Evolutionary conservation across 2,113 vertebrate species (phyloP), one percentile per base, ranked within the genome.

Genomic region (Addax nasomaculatus): DNA sequence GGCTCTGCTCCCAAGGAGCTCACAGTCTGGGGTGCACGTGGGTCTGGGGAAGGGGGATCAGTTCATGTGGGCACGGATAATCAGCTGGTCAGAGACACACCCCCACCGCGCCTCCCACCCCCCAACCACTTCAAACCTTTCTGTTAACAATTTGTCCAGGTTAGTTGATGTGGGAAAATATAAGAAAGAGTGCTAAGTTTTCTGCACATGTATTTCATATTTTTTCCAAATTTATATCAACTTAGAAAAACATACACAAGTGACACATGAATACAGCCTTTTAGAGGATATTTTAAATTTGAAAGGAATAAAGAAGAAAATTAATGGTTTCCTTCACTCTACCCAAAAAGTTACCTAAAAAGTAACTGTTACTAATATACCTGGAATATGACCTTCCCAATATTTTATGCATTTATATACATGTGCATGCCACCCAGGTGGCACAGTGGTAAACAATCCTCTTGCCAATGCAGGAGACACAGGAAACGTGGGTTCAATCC

Each of bases 151-250:
- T 30, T 10, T 47, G 57, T 19, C 33, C 39, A 67, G 84, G 36
- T 62, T 64, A 76, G 30, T 1, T 70, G 12, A 45, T 15, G 3
- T 51, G 53, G 58, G 51, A 92, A 87, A 90, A 87, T 6, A 7
- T 25, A 86, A 16, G 36, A 91, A 60, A 83, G 19, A 30, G 55
- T 67, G 55, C 5, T 57, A 62, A 36, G 27, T 36, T 86, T 96
- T 73, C 25, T 15, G 58, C 11, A 86, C 30, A 49, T 33, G 30
- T 16, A 36, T 39, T 30, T 57, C 15, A 47, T 70, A 51, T 70
- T 95, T 76, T 95, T 80, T 85, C 58, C 90, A 89, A 92, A 55
- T 94, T 55, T 96, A 53, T 30, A 49, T 11, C 14, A 85, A 60
- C 25, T 55, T 70, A 85, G 21, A 78, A 96, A 96, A 94, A 80